A percentile compares a stretch with the other conserved stretches of the same genome.
Evolutionary conservation across 2,888 invertebrate species (phyloP).

Genomic region (Callyntrura guangdongensis): DNA sequence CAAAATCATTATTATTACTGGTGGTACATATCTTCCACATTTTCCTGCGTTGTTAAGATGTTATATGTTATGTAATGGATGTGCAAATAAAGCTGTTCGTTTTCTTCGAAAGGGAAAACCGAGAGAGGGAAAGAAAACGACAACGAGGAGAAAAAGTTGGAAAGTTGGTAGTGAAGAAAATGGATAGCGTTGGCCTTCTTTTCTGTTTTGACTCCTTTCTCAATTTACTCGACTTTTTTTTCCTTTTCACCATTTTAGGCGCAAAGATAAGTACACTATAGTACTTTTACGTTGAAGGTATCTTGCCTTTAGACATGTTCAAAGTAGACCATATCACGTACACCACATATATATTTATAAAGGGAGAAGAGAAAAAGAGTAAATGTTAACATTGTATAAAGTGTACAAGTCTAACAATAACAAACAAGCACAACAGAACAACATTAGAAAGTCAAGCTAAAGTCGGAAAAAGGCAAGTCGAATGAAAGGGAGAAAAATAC

Average conservation of each 20-base stretch:
- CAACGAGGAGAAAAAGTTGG: conserved; percentile 49
- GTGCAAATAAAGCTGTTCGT: conserved; percentile 72
- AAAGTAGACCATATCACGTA: conserved; percentile 9
- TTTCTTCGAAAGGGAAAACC: too few relatives aligned
- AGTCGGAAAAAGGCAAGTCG: conserved; percentile 31
- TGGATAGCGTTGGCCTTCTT: conserved; percentile 65
- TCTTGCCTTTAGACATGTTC: not conserved
- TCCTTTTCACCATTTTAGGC: conserved; percentile 29
- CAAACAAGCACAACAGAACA: conserved; percentile 45
- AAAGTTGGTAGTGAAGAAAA: conserved; percentile 68
- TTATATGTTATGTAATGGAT: conserved; percentile 75
- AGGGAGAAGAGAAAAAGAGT: conserved; percentile 18
- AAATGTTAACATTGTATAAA: conserved; percentile 64
- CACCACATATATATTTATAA: conserved; percentile 27
- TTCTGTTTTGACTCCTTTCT: conserved; percentile 53
- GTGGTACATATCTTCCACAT: conserved; percentile 36
- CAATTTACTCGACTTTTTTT: conserved; percentile 55
- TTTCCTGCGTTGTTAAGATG: conserved; percentile 59
- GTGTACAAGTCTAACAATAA: conserved; percentile 10
- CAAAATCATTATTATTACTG: conserved; percentile 44
- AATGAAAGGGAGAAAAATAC: conserved; percentile 68
- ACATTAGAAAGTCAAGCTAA: conserved; percentile 37
- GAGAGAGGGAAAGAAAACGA: conserved; percentile 44
- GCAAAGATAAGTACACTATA: conserved; percentile 3
- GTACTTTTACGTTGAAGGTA: not conserved